Evolutionary conservation across 1,140 invertebrate genomes (phyloP).

Genomic region (Pseudoatta argentina): DNA sequence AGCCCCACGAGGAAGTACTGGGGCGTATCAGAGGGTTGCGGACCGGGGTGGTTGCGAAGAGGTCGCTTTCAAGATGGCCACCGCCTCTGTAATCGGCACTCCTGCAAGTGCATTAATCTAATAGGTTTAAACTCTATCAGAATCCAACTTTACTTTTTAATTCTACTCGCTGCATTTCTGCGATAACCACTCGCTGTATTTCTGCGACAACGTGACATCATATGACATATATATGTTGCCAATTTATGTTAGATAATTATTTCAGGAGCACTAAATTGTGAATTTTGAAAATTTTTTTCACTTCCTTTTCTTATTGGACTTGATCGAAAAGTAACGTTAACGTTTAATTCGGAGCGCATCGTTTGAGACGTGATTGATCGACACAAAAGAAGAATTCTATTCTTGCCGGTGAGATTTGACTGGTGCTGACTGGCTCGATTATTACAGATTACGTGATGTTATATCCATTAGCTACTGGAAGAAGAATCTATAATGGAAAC

Average conservation of each 20-base stretch:
- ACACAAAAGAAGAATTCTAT: not conserved
- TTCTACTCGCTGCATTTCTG: not conserved
- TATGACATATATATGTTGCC: no score
- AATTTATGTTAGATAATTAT: not conserved
- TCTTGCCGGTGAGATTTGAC: not conserved
- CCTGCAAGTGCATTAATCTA: conserved; percentile 49
- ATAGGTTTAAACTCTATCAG: conserved; percentile 3
- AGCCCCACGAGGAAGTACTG: conserved; percentile 48
- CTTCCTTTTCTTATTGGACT: no score
- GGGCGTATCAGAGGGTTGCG: not conserved
- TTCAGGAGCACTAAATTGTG: not conserved
- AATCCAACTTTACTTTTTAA: conserved; percentile 2
- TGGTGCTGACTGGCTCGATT: not conserved
- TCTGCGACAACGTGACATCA: not conserved
- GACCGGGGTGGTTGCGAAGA: conserved; percentile 13
- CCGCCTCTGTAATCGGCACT: conserved; percentile 51
- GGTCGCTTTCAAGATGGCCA: conserved; percentile 63
- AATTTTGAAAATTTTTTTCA: not conserved
- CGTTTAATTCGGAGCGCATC: not conserved
- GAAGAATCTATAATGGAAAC: not conserved
- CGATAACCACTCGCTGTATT: not conserved
- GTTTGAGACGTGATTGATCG: not conserved
- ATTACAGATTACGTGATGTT: not conserved
- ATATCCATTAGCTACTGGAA: not conserved
- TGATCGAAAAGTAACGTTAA: not conserved